Percentiles rank a stretch among this genome's conserved stretches.
Conservation (phyloP, 2,797 vertebrate species). For the Orestias chungarensis region DNA sequence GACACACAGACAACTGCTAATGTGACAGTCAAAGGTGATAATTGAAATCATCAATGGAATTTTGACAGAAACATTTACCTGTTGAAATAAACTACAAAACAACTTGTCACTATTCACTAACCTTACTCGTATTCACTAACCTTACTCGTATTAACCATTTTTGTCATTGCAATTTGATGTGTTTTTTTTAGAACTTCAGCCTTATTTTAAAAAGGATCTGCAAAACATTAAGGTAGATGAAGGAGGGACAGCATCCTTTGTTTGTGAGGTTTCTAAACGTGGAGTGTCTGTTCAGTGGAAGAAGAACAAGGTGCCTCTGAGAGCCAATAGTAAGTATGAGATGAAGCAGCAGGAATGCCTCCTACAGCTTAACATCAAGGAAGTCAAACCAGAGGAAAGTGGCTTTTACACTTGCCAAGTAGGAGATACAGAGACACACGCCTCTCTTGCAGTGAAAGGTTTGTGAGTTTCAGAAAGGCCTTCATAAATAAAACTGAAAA, state of each 20-base stretch:
- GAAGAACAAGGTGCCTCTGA: conserved; percentile 81
- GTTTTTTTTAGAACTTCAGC: conserved; percentile 24
- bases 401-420: conserved; percentile 83
- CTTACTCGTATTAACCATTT: neutral
- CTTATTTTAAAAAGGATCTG: conserved; percentile 65
- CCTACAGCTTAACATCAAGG: conserved; percentile 80
- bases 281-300: conserved; percentile 78
- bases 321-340: conserved; percentile 78
- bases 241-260: conserved; percentile 71
- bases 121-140: neutral
- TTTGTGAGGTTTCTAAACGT: conserved; percentile 83
- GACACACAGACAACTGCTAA: conserved; percentile 48
- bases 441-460: conserved; percentile 61
- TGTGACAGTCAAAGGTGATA: conserved; percentile 28
- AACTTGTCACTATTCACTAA: neutral
- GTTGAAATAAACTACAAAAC: conserved; percentile 26
- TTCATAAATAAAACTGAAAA: neutral
- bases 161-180: neutral
- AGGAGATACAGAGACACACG: conserved; percentile 55
- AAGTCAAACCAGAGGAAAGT: conserved; percentile 82
- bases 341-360: conserved; percentile 78
- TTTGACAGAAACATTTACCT: neutral
- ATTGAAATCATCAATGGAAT: conserved; percentile 50
- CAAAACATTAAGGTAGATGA: conserved; percentile 79
- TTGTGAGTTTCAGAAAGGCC: neutral